These are phyloP conservation scores for Suillia variegata DNA, from an alignment of 2,888 invertebrate genomes.

Conservation along the genomic window DNA sequence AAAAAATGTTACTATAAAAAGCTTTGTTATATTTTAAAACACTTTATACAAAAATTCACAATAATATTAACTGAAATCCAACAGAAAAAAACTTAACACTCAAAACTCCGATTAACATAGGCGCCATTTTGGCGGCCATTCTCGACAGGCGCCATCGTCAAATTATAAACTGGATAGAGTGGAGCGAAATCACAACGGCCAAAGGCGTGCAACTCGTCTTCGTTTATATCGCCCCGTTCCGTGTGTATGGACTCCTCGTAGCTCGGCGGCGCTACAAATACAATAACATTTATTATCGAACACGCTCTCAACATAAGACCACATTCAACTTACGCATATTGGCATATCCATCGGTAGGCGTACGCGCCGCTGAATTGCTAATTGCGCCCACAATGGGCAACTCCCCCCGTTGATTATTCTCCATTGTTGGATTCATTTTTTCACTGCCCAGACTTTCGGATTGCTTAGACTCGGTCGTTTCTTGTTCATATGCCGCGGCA, in stretches of 20 bases:
- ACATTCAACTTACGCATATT: slow-evolving; percentile 26
- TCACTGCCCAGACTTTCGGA: not conserved
- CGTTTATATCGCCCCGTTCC: slow-evolving; percentile 45
- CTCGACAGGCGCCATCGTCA: slow-evolving; percentile 31
- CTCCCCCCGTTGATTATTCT: not conserved
- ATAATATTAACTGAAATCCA: no score
- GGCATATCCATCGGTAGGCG: slow-evolving; percentile 5
- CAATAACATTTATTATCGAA: not conserved
- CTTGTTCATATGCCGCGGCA: not conserved
- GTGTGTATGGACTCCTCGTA: slow-evolving; percentile 56
- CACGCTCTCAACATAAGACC: not conserved
- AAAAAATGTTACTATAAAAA: no score
- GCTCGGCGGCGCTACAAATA: slow-evolving; percentile 45
- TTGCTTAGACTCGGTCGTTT: not conserved
- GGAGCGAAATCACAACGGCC: slow-evolving; percentile 52
- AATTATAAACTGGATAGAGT: slow-evolving; percentile 55
- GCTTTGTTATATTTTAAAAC: no score
- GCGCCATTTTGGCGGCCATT: slow-evolving; percentile 23
- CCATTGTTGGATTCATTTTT: not conserved
- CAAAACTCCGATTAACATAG: slow-evolving; percentile 38
- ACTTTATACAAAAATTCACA: no score
- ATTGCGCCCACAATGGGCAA: slow-evolving; percentile 36
- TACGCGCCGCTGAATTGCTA: slow-evolving; percentile 18
- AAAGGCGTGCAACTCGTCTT: slow-evolving; percentile 47
- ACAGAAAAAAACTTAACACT: not conserved